phyloP scores from a whole-genome alignment of 2,888 invertebrate species.

The Ethmia dodecea region DNA sequence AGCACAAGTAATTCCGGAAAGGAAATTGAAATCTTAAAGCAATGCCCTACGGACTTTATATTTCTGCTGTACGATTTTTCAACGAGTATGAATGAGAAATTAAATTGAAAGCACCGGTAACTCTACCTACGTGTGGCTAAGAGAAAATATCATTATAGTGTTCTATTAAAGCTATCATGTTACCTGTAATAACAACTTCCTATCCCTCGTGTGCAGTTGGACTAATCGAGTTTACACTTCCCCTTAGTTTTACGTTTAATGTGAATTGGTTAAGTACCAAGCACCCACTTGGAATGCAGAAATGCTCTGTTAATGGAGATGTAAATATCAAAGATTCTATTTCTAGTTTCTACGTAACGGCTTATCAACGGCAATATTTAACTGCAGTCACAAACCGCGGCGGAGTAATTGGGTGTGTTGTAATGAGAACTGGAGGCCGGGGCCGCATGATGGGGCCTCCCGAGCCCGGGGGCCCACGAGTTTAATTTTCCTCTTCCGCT shows the following conservation, averaged over 20 bases:
- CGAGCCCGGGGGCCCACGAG: slow-evolving; percentile 65
- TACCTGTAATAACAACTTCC: too few species aligned
- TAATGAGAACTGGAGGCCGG: slow-evolving; percentile 37
- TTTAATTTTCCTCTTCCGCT: slow-evolving; percentile 77
- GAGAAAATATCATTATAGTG: too few species aligned
- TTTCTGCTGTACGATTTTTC: slow-evolving; percentile 35
- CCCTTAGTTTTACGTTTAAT: too few species aligned
- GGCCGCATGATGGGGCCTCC: background rate
- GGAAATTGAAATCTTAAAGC: slow-evolving; percentile 77
- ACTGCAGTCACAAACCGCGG: slow-evolving; percentile 53
- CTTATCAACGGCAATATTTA: slow-evolving; percentile 32
- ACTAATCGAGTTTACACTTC: too few species aligned
- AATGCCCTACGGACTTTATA: slow-evolving; percentile 69
- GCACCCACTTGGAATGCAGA: too few species aligned
- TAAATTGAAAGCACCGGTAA: slow-evolving; percentile 1
- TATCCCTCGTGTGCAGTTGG: too few species aligned
- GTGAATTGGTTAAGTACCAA: too few species aligned
- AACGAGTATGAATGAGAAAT: background rate
- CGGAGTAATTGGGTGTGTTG: slow-evolving; percentile 63
- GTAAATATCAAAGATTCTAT: slow-evolving; percentile 22
- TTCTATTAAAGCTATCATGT: too few species aligned
- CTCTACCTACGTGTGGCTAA: too few species aligned
- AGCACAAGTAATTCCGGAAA: slow-evolving; percentile 75
- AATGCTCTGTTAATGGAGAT: too few species aligned
- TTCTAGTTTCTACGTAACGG: slow-evolving; percentile 35